A percentile compares a stretch with the other conserved stretches of the same genome.
phyloP scores from a whole-genome alignment of 2,113 vertebrate genomes.

The Acanthisitta chloris region DNA sequence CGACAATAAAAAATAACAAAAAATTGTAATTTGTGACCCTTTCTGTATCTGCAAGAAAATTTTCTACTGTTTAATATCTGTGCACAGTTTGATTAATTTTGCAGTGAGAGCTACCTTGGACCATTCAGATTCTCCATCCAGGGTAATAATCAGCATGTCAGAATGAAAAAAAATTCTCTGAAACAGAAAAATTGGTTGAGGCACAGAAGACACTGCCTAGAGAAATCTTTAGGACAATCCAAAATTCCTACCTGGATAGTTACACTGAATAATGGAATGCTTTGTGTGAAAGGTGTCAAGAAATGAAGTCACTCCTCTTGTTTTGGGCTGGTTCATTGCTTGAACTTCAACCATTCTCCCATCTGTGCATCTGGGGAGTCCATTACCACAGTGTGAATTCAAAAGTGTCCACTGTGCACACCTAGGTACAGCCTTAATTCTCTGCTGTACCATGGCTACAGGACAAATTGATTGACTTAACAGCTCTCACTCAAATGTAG shows the following conservation, averaged over 20 bases:
- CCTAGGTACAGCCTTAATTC: neutral
- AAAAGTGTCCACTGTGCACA: accelerated
- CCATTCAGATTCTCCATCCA: neutral
- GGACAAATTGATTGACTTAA: neutral
- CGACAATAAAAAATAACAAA: neutral
- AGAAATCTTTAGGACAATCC: neutral
- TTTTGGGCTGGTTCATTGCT: neutral
- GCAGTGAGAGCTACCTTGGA: neutral
- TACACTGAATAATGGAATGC: neutral
- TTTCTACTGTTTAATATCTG: neutral
- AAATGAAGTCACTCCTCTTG: neutral
- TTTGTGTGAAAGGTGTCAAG: neutral
- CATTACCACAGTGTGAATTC: neutral
- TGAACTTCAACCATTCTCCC: neutral
- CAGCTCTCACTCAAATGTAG: neutral
- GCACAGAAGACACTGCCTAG: accelerated
- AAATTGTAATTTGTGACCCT: neutral
- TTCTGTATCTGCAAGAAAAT: neutral
- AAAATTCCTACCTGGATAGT: neutral
- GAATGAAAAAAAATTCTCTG: neutral
- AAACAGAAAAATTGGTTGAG: neutral
- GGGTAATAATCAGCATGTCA: neutral
- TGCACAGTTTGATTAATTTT: neutral
- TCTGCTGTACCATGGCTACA: neutral
- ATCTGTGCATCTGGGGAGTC: neutral